Percentiles rank a stretch among this genome's conserved stretches.
These are phyloP conservation scores for Eurypyga helias DNA, from an alignment of 2,113 vertebrate species.

Conservation along the genomic window DNA sequence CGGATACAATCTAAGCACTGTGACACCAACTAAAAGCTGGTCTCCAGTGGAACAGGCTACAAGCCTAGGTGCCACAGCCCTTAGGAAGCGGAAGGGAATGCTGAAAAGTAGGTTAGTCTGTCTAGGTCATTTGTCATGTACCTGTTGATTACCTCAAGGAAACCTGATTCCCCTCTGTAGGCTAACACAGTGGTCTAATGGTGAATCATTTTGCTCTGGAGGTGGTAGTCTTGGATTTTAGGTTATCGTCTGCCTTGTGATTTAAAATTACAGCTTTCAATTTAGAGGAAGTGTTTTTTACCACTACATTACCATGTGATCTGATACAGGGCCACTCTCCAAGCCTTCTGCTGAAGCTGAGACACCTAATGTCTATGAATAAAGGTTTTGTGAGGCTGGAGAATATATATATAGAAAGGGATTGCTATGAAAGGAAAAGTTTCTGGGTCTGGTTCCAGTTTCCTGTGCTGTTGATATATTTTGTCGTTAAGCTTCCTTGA, in stretches of 20 bases:
- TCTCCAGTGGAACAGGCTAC: not conserved
- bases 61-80: not conserved
- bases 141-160: not conserved
- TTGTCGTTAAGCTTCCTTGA: not conserved
- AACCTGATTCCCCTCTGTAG: not conserved
- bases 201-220: not conserved
- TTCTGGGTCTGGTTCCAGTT: not conserved
- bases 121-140: rapidly evolving
- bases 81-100: not conserved
- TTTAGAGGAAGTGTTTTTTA: not conserved
- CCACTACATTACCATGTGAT: rapidly evolving
- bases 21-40: not conserved
- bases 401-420: not conserved
- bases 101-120: not conserved
- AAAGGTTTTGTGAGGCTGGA: not conserved
- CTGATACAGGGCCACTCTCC: not conserved
- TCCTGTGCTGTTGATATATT: not conserved
- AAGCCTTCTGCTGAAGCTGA: not conserved
- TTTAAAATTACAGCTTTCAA: not conserved
- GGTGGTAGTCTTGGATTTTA: not conserved
- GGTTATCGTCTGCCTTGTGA: not conserved
- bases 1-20: not conserved
- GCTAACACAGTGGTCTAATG: not conserved
- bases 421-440: not conserved
- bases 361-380: not conserved